phyloP scores from a whole-genome alignment of 1,140 invertebrate species.

The Drosophila lini region DNA sequence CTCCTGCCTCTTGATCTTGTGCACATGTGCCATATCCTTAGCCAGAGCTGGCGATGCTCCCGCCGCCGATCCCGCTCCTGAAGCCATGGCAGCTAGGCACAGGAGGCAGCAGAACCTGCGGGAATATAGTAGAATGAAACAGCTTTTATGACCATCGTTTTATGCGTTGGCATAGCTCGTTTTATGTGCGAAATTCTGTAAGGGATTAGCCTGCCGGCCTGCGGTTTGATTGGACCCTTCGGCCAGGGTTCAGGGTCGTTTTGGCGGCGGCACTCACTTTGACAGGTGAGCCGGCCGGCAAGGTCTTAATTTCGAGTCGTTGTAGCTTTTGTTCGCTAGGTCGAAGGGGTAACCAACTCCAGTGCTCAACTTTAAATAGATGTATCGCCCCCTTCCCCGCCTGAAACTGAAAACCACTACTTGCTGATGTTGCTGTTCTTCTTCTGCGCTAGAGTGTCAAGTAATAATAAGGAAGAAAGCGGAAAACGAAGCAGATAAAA shows the following conservation, averaged over 20 bases:
- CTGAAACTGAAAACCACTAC: conserved; percentile 47
- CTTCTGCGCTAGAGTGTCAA: conserved; percentile 30
- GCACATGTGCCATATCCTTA: conserved; percentile 65
- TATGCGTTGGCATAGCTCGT: conserved; percentile 40
- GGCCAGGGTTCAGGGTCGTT: conserved; percentile 67
- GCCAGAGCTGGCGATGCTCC: conserved; percentile 14
- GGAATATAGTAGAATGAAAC: conserved; percentile 31
- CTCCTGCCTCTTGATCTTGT: conserved; percentile 64
- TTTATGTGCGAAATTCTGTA: conserved; percentile 71
- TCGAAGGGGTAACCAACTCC: conserved; percentile 8
- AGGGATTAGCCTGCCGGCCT: conserved; percentile 61
- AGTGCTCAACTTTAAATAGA: conserved; percentile 40
- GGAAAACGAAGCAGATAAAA: conserved; percentile 70
- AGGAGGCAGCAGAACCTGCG: conserved; percentile 65
- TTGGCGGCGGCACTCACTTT: conserved; percentile 41
- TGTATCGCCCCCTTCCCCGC: conserved; percentile 6
- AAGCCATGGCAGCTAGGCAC: conserved; percentile 51
- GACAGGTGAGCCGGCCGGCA: conserved; percentile 24
- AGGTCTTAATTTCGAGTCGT: conserved; percentile 35
- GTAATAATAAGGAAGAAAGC: conserved; percentile 70
- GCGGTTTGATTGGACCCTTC: conserved; percentile 47
- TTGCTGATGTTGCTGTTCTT: conserved; percentile 9
- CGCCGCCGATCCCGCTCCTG: conserved; percentile 16
- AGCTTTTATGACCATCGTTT: conserved; percentile 64
- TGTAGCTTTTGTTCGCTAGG: conserved; percentile 4